Evolutionary conservation across 2,113 vertebrate species (phyloP), one percentile per base, ranked within the genome.

Genomic region (Pontoporia blainvillei): DNA sequence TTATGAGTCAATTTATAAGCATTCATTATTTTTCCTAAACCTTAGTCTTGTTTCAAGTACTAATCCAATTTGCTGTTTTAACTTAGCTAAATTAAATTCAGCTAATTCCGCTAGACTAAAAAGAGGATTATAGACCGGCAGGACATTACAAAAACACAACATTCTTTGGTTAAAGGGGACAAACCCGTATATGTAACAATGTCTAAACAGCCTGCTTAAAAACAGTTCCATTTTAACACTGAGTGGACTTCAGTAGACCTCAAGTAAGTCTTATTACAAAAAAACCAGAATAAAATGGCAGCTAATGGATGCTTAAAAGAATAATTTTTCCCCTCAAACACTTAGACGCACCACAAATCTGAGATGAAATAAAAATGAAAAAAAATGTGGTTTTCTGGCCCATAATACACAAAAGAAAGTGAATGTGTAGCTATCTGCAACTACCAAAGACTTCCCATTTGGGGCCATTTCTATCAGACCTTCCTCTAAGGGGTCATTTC

Each of bases 91-190:
- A 85, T 31, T 69, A 85, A 79, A 86, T 61, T 88, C 66, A 81
- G n/a, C 75, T 78, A 88, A 73, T 75, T 95, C 84, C 79, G 6
- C 87, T 75, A 85, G 62, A 86, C 54, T 79, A 66, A 29, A 96
- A 88, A 71, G 44, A 72, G 67, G 85, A 79, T 94, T 95, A 52
- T 93, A 71, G 54, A 89, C 79, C 8, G 46, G 13, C 39, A 88
- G n/a, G 10, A 52, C 44, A 36, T 94, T 76, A 88, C 72, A 96
- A 92, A 97, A 96, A 88, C 85, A 96, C 11, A 90, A 36, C 94
- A 92, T 76, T 93, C 75, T 75, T 84, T 78, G 78, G 73, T 85
- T 85, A 94, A 91, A 89, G 39, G 82, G 41, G 66, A 72, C 49
- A 94, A 94, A 97, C 34, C 79, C 78, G 75, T 39, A 78, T 41